phyloP scores from a whole-genome alignment of 2,797 vertebrate genomes.

The Menidia menidia region DNA sequence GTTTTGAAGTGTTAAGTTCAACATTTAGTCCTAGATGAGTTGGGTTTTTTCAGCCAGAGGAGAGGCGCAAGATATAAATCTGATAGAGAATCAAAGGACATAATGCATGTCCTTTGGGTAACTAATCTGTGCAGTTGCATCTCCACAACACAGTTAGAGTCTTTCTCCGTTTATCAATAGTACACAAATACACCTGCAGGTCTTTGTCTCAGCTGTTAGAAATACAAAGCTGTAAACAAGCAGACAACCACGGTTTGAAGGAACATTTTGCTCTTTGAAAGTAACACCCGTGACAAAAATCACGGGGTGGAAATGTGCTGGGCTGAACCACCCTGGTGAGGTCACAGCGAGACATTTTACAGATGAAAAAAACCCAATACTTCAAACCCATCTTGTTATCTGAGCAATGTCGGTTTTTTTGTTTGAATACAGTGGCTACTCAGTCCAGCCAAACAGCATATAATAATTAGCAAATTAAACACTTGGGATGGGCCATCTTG shows the following conservation, averaged over 20 bases:
- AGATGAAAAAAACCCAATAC: no score
- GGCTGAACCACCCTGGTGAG: no score
- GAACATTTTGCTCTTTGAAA: neutral
- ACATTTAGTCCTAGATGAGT: neutral
- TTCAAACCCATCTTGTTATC: no score
- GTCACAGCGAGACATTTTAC: no score
- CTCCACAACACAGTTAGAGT: no score
- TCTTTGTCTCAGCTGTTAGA: no score
- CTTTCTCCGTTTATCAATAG: no score
- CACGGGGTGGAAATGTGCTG: neutral
- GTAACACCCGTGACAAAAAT: neutral
- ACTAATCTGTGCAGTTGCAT: no score
- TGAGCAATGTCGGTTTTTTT: neutral
- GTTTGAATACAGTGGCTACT: neutral
- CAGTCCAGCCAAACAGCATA: neutral
- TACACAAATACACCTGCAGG: no score
- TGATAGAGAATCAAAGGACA: neutral
- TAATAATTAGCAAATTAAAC: neutral
- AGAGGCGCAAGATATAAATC: neutral
- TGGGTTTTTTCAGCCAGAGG: neutral
- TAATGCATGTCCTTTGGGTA: neutral
- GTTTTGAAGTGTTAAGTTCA: neutral
- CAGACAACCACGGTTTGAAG: neutral
- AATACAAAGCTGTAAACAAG: neutral
- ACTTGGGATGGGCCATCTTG: neutral